phyloP scores from a whole-genome alignment of 2,113 vertebrate genomes.

The Gymnocephalus cernua region DNA sequence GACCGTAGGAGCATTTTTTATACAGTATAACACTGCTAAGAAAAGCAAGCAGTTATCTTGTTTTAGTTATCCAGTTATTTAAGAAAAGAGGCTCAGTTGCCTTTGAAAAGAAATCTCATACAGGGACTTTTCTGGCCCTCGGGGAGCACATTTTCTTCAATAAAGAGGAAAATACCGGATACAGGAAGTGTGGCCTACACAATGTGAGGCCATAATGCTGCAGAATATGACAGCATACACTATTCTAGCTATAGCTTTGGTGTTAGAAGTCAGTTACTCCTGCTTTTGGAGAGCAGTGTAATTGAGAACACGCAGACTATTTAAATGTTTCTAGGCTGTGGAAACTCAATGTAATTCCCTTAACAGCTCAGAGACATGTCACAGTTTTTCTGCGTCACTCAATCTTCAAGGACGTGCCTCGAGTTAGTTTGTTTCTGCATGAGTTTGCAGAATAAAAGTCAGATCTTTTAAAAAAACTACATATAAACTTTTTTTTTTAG shows the following conservation, averaged over 20 bases:
- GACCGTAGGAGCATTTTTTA: neutral
- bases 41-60: slow-evolving; percentile 29
- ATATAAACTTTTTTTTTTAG: neutral
- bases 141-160: slow-evolving; percentile 45
- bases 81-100: slow-evolving; percentile 21
- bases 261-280: slow-evolving; percentile 54
- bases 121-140: slow-evolving; percentile 42
- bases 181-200: slow-evolving; percentile 50
- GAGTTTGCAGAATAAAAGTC: neutral
- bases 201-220: slow-evolving; percentile 50
- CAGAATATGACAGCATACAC: slow-evolving; percentile 39
- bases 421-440: slow-evolving; percentile 41
- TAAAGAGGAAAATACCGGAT: slow-evolving; percentile 51
- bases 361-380: slow-evolving; percentile 69
- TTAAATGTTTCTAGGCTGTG: slow-evolving; percentile 69
- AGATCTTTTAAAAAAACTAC: neutral
- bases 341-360: slow-evolving; percentile 74
- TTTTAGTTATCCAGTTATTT: slow-evolving; percentile 41
- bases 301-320: slow-evolving; percentile 73
- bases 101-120: slow-evolving; percentile 46
- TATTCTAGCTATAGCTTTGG: slow-evolving; percentile 20
- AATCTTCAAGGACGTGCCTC: slow-evolving; percentile 58
- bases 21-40: neutral
- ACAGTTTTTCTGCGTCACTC: slow-evolving; percentile 62
- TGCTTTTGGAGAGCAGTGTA: slow-evolving; percentile 48